phyloP scores from a whole-genome alignment of 2,797 vertebrate genomes.

The Macropodus opercularis region DNA sequence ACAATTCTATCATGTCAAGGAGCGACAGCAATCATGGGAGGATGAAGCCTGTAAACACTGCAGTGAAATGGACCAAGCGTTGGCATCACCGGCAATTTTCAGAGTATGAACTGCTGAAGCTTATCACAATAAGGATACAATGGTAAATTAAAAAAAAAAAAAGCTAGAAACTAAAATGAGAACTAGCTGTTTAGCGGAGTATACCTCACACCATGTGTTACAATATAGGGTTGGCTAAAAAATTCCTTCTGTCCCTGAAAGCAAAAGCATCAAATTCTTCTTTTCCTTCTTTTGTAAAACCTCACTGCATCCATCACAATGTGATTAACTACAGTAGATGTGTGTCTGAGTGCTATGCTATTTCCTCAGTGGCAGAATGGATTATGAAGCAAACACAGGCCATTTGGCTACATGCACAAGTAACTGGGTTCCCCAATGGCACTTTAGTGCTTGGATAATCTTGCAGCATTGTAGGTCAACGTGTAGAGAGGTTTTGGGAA shows the following conservation, averaged over 20 bases:
- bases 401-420: conserved; percentile 38
- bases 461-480: conserved; percentile 26
- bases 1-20: conserved; percentile 69
- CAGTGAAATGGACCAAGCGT: conserved; percentile 7
- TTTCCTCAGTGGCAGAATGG: conserved; percentile 45
- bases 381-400: conserved; percentile 45
- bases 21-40: conserved; percentile 23
- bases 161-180: neutral
- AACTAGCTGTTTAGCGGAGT: no score
- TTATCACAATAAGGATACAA: neutral
- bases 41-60: conserved; percentile 11
- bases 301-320: conserved; percentile 34
- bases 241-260: conserved; percentile 20
- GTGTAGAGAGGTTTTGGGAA: conserved; percentile 17
- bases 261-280: conserved; percentile 22
- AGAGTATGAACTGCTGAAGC: conserved; percentile 7
- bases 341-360: conserved; percentile 33
- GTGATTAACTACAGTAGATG: conserved; percentile 46
- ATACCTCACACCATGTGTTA: no score
- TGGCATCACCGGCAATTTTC: conserved; percentile 8
- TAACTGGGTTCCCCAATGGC: conserved; percentile 31
- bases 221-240: no score
- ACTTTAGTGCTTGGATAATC: conserved; percentile 35
- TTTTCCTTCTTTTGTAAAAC: conserved; percentile 15
- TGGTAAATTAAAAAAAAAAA: neutral